Percentiles rank a stretch among this genome's conserved stretches.
phyloP scores from a whole-genome alignment of 2,797 vertebrate species.

The Alca torda region DNA sequence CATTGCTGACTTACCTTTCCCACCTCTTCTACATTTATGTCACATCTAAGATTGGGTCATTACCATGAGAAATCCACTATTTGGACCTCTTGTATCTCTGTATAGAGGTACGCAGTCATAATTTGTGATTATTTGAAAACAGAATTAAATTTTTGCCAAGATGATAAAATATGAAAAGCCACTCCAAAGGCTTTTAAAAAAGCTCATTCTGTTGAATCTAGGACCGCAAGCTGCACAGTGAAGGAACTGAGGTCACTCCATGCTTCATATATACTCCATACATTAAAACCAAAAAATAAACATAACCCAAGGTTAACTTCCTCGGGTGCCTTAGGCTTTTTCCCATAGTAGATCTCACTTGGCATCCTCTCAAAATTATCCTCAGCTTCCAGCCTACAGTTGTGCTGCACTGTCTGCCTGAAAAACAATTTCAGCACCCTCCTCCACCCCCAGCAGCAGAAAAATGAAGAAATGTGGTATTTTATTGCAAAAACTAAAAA shows the following conservation, averaged over 20 bases:
- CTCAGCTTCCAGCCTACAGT: background rate
- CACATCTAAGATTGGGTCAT: background rate
- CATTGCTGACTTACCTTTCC: background rate
- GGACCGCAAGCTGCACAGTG: background rate
- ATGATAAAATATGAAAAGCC: background rate
- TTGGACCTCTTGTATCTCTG: background rate
- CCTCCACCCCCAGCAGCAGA: background rate
- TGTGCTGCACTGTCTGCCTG: background rate
- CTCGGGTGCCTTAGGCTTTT: background rate
- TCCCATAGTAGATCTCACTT: background rate
- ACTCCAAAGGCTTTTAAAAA: background rate
- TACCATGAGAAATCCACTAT: background rate
- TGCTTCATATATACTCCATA: background rate
- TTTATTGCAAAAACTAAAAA: background rate
- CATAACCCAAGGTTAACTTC: background rate
- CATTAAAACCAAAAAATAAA: background rate
- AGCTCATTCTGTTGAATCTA: background rate
- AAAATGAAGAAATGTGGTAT: rapidly evolving
- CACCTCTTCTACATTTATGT: background rate
- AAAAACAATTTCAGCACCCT: background rate
- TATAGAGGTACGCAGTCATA: background rate
- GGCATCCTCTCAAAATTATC: background rate
- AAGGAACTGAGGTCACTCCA: background rate
- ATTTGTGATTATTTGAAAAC: background rate
- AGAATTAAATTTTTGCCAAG: background rate